Evolutionary conservation across 2,113 vertebrate species (phyloP), one percentile per base, ranked within the genome.

Genomic region (Hippocampus barbouri): DNA sequence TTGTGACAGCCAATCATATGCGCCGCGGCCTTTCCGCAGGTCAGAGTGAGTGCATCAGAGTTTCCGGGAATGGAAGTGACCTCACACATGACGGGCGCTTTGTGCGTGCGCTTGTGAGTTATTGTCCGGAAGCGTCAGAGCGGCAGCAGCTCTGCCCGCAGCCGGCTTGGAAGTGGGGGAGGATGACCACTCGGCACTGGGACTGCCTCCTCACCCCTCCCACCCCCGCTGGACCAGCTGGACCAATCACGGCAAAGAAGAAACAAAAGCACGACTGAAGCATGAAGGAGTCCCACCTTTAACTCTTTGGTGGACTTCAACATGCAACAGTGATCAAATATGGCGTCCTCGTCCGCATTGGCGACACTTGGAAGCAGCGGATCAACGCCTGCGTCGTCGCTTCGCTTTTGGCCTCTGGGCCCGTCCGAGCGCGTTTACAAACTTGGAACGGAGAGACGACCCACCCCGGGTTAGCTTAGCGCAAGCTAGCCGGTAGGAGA

Each of bases 41-140:
- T 27, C 8, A 12, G 47, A 61, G 47, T 25, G 64, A 75, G 68
- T 66, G 41, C 11, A 25, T 1, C 11, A 15, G 23, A 59, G 0
- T 7, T 76, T 72, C 67, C 75, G 60, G 84, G 59, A 75, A 73
- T 16, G 38, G 20, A 23, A 12, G 23, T 72, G 63, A 75, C n/a
- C 56, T 57, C 56, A 57, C n/a, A 23, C 1, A 59, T 59, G 56
- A 59, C 56, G 25, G 23, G 1, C 5, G 56, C 56, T 59, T 11
- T 23, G 16, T 56, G 53, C 23, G 53, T 7, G 49, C 1, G 18
- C 49, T 56, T 56, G 21, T 59, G 56, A 59, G 10, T 59, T 59
- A 59, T 59, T 59, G 23, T 59, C 23, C 6, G 23, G 12, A 14
- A 59, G 56, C 23, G 56, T 2, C 25, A 25, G 56, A 27, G 23